Conservation (phyloP, 92 coral and sea anemone species). For the Umimayanthus chanpuru region DNA sequence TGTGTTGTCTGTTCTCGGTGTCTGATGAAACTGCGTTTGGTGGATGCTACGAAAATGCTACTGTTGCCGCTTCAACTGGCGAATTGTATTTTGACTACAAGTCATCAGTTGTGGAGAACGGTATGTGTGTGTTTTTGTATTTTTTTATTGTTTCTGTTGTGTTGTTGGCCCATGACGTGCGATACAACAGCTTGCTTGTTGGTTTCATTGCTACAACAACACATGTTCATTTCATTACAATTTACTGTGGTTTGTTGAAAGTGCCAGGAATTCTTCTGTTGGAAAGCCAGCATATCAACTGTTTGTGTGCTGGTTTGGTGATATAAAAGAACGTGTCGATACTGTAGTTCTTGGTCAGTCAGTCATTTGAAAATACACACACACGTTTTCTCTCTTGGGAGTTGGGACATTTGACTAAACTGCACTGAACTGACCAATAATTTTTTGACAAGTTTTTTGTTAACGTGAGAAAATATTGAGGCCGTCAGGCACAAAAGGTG, state of each 20-base stretch:
- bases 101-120: constrained; percentile 92
- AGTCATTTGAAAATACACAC: neutral
- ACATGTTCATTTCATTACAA: constrained; percentile 9
- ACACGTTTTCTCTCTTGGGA: neutral
- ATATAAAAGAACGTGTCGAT: neutral
- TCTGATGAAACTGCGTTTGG: constrained; percentile 62
- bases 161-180: neutral
- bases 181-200: neutral
- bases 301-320: neutral
- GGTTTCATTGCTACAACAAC: neutral
- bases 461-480: too few relatives aligned
- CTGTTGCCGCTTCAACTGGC: constrained; percentile 53
- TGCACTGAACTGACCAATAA: constrained; percentile 9
- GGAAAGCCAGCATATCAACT: neutral
- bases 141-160: neutral
- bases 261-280: neutral
- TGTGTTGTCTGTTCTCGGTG: constrained; percentile 56
- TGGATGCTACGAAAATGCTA: constrained; percentile 68
- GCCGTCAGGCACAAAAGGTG: neutral
- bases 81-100: constrained; percentile 80
- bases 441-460: constrained; percentile 7
- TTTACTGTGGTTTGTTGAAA: neutral
- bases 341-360: neutral
- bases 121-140: constrained; percentile 53
- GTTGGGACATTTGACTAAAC: neutral